Conservation (phyloP, 2,113 vertebrate species). For the Anser cygnoides region DNA sequence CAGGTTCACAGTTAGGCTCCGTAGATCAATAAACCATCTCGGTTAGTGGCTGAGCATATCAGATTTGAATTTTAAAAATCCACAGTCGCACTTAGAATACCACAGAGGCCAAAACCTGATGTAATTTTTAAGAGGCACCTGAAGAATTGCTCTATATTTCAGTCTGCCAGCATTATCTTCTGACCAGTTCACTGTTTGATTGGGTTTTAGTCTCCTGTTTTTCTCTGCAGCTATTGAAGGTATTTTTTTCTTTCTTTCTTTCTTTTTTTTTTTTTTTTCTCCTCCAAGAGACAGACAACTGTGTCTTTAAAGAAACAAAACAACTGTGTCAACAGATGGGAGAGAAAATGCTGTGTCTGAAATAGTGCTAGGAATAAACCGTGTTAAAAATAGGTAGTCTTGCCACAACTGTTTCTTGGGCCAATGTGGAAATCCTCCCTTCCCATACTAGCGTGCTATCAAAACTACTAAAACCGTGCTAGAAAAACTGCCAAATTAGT, state of each 20-base stretch:
- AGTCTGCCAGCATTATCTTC: neutral
- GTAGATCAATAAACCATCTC: constrained; percentile 40
- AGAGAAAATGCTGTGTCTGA: constrained; percentile 59
- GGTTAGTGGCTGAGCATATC: constrained; percentile 36
- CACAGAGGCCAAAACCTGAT: constrained; percentile 15
- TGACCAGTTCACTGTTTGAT: neutral
- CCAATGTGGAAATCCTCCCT: constrained; percentile 38
- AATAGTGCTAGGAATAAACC: constrained; percentile 49
- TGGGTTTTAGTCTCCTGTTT: neutral
- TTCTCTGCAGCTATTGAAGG: neutral
- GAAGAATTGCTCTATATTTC: neutral
- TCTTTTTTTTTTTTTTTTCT: neutral
- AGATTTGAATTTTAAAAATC: constrained; percentile 58
- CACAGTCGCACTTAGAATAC: neutral
- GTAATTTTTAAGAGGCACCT: neutral
- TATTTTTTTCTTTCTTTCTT: neutral
- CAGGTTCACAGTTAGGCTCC: neutral
- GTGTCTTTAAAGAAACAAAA: constrained; percentile 56
- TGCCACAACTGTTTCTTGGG: constrained; percentile 51
- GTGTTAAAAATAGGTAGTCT: constrained; percentile 66
- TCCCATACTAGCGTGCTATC: neutral
- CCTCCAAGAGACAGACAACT: neutral
- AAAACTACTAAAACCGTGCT: constrained; percentile 10
- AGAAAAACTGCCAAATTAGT: neutral
- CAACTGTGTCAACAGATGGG: constrained; percentile 65